Percentiles rank a stretch among this genome's conserved stretches.
Conservation (phyloP, 2,888 invertebrate species). For the Apeira syringaria region DNA sequence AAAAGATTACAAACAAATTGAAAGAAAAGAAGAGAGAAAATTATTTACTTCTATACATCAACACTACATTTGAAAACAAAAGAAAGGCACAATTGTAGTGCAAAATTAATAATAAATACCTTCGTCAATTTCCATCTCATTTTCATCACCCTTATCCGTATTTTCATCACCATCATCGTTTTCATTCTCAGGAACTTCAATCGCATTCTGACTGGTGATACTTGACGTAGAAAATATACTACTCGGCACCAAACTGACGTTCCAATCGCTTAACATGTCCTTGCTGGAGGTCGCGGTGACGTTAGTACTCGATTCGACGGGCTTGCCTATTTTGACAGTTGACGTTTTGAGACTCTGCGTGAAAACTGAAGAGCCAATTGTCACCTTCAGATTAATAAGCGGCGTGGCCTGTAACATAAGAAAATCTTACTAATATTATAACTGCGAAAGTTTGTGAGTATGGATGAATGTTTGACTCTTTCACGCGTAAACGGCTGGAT, state of each 20-base stretch:
- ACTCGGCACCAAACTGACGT: conserved; percentile 7
- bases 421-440: neutral
- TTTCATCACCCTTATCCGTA: conserved; percentile 36
- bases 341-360: conserved; percentile 53
- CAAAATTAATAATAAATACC: no score
- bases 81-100: no score
- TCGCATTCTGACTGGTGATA: conserved; percentile 18
- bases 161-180: conserved; percentile 33
- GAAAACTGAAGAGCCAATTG: conserved; percentile 54
- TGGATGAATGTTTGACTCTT: no score
- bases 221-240: conserved; percentile 20
- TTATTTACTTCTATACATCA: no score
- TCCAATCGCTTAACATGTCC: conserved; percentile 15
- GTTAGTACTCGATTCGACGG: conserved; percentile 2
- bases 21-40: no score
- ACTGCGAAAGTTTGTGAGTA: no score
- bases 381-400: conserved; percentile 53
- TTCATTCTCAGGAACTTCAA: conserved; percentile 26
- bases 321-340: conserved; percentile 28
- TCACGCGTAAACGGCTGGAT: no score
- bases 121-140: conserved; percentile 60
- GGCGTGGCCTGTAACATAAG: conserved; percentile 43
- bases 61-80: no score
- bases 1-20: no score
- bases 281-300: conserved; percentile 7